phyloP scores from a whole-genome alignment of 1,140 invertebrate genomes.

The Myzus persicae region DNA sequence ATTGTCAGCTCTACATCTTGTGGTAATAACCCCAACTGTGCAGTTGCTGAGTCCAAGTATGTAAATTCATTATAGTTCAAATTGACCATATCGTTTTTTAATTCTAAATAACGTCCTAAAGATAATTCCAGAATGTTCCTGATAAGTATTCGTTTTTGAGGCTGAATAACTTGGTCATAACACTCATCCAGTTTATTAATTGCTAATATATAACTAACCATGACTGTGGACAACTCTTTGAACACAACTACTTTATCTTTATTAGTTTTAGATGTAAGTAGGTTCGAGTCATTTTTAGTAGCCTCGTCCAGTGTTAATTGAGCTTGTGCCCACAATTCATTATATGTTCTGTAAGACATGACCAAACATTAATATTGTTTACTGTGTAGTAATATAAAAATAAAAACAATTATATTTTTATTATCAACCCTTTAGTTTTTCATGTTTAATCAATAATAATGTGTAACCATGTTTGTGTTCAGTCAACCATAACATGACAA shows the following conservation, averaged over 20 bases:
- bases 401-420: background rate
- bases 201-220: conserved; percentile 81
- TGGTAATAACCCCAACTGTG: conserved; percentile 69
- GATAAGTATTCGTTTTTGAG: conserved; percentile 86
- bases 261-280: conserved; percentile 71
- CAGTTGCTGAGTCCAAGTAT: conserved; percentile 82
- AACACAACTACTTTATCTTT: conserved; percentile 71
- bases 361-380: background rate
- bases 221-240: conserved; percentile 70
- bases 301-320: conserved; percentile 73
- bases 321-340: conserved; percentile 72
- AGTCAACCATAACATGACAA: conserved; percentile 24
- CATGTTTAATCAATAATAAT: conserved; percentile 41
- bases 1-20: conserved; percentile 65
- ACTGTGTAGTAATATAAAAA: background rate
- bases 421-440: background rate
- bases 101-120: conserved; percentile 77
- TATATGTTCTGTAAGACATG: conserved; percentile 80
- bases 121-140: conserved; percentile 80
- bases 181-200: conserved; percentile 79
- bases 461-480: conserved; percentile 40
- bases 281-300: conserved; percentile 71
- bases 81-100: conserved; percentile 86
- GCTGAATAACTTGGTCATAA: conserved; percentile 91
- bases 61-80: conserved; percentile 85